Evolutionary conservation across 2,113 vertebrate genomes (phyloP).

Genomic region (Pantherophis guttatus): DNA sequence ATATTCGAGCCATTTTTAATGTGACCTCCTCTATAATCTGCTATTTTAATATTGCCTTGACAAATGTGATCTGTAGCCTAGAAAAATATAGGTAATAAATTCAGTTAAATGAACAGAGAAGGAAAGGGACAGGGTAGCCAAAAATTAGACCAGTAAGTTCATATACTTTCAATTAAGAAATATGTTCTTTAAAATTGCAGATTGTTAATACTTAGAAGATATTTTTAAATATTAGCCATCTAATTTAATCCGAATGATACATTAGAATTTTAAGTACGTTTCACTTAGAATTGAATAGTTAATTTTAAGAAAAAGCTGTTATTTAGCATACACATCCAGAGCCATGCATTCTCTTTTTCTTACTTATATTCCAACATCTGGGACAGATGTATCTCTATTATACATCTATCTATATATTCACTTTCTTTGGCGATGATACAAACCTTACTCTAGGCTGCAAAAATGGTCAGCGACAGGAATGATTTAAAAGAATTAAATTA

Average conservation of each 20-base stretch:
- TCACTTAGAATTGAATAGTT: background rate
- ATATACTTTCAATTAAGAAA: background rate
- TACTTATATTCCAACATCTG: background rate
- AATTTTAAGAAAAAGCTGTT: background rate
- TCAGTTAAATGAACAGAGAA: slow-evolving; percentile 18
- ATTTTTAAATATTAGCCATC: background rate
- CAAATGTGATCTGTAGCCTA: slow-evolving; percentile 14
- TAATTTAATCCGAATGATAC: background rate
- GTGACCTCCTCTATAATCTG: background rate
- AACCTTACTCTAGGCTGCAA: background rate
- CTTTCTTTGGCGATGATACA: background rate
- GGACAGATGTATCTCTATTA: background rate
- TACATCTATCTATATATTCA: background rate
- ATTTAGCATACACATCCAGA: background rate
- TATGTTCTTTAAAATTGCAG: background rate
- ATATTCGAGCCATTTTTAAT: background rate
- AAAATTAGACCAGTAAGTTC: slow-evolving; percentile 28
- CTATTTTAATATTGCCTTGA: background rate
- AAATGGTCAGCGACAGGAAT: background rate
- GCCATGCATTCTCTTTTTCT: background rate
- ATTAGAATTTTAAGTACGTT: background rate
- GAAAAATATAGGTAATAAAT: background rate
- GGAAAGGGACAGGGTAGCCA: background rate
- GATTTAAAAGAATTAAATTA: background rate
- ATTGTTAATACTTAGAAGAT: background rate